phyloP scores from a whole-genome alignment of 2,888 invertebrate genomes.

The Temnothorax rugatulus region DNA sequence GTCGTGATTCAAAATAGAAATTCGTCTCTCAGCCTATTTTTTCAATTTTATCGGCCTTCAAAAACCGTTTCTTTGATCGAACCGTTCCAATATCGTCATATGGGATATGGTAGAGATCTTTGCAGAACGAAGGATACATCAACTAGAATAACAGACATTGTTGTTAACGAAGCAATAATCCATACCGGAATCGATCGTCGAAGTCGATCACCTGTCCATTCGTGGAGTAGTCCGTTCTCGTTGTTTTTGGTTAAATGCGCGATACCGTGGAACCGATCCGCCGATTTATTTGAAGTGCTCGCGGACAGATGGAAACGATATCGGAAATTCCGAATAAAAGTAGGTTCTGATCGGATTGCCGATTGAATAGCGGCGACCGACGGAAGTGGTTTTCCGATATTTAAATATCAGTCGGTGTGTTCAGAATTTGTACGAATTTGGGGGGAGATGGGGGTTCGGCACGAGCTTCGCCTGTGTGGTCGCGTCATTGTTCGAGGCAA shows the following conservation, averaged over 20 bases:
- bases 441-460: neutral
- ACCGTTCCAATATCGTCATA: constrained; percentile 10
- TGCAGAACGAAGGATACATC: constrained; percentile 8
- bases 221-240: constrained; percentile 26
- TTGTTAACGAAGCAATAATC: constrained; percentile 66
- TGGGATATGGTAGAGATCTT: constrained; percentile 16
- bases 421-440: constrained; percentile 48
- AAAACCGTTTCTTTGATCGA: constrained; percentile 14
- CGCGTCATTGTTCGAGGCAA: constrained; percentile 7
- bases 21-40: neutral
- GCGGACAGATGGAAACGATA: constrained; percentile 72
- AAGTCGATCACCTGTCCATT: constrained; percentile 40
- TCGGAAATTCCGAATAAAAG: constrained; percentile 75
- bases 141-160: constrained; percentile 37
- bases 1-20: neutral
- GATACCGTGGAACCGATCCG: constrained; percentile 60
- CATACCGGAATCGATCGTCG: constrained; percentile 50
- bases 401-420: constrained; percentile 74
- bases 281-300: constrained; percentile 70
- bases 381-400: constrained; percentile 76
- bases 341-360: constrained; percentile 74
- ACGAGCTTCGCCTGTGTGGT: neutral
- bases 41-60: neutral
- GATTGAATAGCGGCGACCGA: constrained; percentile 72
- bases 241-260: constrained; percentile 51